Evolutionary conservation across 2,113 vertebrate genomes (phyloP), one percentile per base, ranked within the genome.

Genomic region (Polypterus bichir): DNA sequence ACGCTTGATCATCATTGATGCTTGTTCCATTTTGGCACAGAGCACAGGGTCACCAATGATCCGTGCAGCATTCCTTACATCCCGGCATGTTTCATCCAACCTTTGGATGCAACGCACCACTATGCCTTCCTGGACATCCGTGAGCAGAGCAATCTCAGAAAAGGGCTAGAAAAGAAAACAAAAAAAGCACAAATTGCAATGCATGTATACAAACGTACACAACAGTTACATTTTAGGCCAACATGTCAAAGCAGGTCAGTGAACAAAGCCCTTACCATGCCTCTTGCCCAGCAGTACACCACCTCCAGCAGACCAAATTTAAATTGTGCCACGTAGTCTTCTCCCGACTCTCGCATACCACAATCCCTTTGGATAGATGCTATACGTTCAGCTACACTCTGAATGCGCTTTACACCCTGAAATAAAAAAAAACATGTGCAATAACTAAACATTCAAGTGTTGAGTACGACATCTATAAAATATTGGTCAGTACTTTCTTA

Each of bases 81-180:
- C 90, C 63, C 91, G 88, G 68, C 93, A 91, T 55, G 92, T 90
- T 77, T 96, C 92, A 1, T 92, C 91, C 78, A 96, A 78, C 11
- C 92, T 87, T 75, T 96, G 92, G 71, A 96, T 91, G 68, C 92
- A 94, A 67, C 92, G 91, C 59, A 96, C 92, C 63, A 96, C 86
- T 3, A 91, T 85, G 59, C 92, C 92, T 71, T 96, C 92, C 54
- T 94, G 92, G 11, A 92, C 88, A 51, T 93, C 91, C 0, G 92
- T 92, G 57, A 96, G 85, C 67, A 69, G 76, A n/a, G 91, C 90
- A 48, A 96, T 81, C 72, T 94, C 91, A 0, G 90, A 84, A 52
- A 96, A 96, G 1, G 92, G 91, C 92, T 92, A 73, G 3, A 10
- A 60, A 5, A 55, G 57, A 47, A 57, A 48, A 5, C 47, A 9